Base-by-base conservation (phyloP, 2,113 vertebrate species). In the Leucopsar rothschildi region DNA sequence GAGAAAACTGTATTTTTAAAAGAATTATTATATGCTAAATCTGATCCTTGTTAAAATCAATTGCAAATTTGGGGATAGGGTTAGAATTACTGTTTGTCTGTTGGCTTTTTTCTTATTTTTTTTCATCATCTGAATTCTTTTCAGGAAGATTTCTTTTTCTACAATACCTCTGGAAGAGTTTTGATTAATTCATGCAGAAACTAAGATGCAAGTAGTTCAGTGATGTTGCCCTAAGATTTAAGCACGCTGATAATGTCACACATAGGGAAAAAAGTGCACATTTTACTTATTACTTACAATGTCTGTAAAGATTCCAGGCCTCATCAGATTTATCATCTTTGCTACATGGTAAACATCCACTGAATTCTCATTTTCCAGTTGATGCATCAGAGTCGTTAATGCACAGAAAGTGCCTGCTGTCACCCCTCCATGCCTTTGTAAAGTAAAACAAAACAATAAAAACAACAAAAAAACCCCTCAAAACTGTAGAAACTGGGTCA, bases 371-470 rank as follows among this genome's bases (percentile, higher is more conserved):
- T 98, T 98, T 95, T 99, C 98, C 80, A 99, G 98, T 66, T 99
- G 99, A 77, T 98, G 96, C 94, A 98, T 98, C 71, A 99, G 97
- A 18, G 99, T 98, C 14, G 97, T 98, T 47, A 99, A 97, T 31
- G 98, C 97, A 92, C 99, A 99, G 97, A 99, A 99, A 6, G 98
- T 99, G 52, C 98, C 99, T 6, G 99, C 99, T 5, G 98, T 99
- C 91, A 98, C 98, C 84, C 99, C 99, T 57, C 99, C 99, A 14
- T 98, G 98, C 86, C 99, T 99, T 97, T 76, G 53, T 86, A 86
- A 95, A 88, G 42, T 49, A 75, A 61, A 68, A n/a, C 18, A 64
- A 70, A 70, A 55, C 31, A 76, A 52, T 10, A 52, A 22, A 47
- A 61, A 64, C 23, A 24, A 53, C 40, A 42, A 42, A 42, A 42